Evolutionary conservation across 2,113 vertebrate species (phyloP), one percentile per base, ranked within the genome.

Genomic region (Oplegnathus fasciatus): DNA sequence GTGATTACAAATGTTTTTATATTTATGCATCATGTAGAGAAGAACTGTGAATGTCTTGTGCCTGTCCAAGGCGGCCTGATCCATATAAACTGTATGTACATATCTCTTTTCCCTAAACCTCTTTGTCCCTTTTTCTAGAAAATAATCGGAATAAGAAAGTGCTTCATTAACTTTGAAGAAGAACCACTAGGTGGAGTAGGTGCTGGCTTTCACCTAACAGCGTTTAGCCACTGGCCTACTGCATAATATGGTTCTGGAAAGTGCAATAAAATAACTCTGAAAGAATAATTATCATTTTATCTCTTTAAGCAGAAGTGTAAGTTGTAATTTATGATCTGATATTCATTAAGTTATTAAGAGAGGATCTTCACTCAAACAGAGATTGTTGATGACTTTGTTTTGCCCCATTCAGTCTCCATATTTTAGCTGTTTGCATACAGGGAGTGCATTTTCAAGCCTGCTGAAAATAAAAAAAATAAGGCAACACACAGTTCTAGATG

Each of bases 11-110:
- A 77, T 68, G 50, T 78, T 74, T 87, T 75, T 84, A 42, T 88
- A 84, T 88, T 88, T 85, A 84, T 87, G 84, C 84, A 83, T 93
- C 84, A 57, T 86, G 67, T 92, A 93, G 91, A 86, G 82, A 86
- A 83, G 87, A 94, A 88, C 87, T 88, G 87, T 91, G 85, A 91
- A 89, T 89, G 88, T 94, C 70, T 85, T 81, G 94, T 94, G 94
- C 93, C 93, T 94, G 88, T 91, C 86, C 74, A 84, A 78, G 82
- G 78, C 66, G 75, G 88, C 87, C 86, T 93, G 91, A 91, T 89
- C 90, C 86, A 34, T 83, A 75, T 83, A 18, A 55, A 71, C 65
- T 89, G 57, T 73, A 52, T 75, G 74, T 88, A 75, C 85, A 86
- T 93, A 88, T 91, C 86, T 89, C 52, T 82, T 76, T 75, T 52